Percentiles rank a stretch among this genome's conserved stretches.
Conservation (phyloP, 2,113 vertebrate species). For the Pseudorasbora parva region DNA sequence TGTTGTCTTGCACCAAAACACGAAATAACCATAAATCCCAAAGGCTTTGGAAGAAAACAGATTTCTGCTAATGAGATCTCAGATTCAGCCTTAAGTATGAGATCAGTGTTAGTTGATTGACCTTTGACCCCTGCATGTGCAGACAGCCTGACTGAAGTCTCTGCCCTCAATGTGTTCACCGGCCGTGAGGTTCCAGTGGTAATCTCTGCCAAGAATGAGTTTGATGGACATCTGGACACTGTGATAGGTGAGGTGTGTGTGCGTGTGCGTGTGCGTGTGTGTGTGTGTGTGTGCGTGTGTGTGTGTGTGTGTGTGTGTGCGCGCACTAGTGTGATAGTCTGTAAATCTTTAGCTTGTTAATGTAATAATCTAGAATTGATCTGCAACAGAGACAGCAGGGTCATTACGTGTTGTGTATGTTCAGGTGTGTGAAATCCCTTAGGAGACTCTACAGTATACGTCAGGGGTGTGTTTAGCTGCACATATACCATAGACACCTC, state of each 20-base stretch:
- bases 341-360: background rate
- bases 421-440: background rate
- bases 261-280: background rate
- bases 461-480: background rate
- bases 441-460: background rate
- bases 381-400: background rate
- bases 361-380: background rate
- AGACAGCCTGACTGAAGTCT: constrained; percentile 89
- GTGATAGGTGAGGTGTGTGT: constrained; percentile 83
- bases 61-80: background rate
- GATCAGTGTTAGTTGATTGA: constrained; percentile 27
- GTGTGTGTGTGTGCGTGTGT: background rate
- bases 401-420: background rate
- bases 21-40: background rate
- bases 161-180: constrained; percentile 85
- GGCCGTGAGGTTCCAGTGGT: constrained; percentile 87
- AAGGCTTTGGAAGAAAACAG: background rate
- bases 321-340: too few relatives aligned
- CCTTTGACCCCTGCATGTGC: constrained; percentile 63
- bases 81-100: constrained; percentile 3
- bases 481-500: background rate
- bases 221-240: constrained; percentile 83
- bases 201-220: constrained; percentile 77
- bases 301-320: background rate
- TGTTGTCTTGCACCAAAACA: background rate